Percentiles rank a stretch among this genome's conserved stretches.
phyloP scores from a whole-genome alignment of 2,888 invertebrate genomes.

The Hemithea aestivaria region DNA sequence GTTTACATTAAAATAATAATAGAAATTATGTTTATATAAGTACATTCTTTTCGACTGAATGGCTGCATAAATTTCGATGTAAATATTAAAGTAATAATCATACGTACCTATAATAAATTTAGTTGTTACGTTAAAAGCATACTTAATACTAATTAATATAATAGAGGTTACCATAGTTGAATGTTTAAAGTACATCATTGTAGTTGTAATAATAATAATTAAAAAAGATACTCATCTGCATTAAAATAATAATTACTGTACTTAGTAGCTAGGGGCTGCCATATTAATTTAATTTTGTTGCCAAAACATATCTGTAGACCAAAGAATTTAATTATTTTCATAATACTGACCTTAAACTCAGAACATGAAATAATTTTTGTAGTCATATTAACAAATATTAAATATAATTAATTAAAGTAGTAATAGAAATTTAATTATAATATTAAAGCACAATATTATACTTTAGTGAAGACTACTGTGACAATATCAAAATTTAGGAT shows the following conservation, averaged over 20 bases:
- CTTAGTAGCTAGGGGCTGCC: slow-evolving; percentile 10
- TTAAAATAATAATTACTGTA: slow-evolving; percentile 6
- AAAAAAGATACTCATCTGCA: not conserved
- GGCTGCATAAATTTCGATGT: slow-evolving; percentile 13
- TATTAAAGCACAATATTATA: slow-evolving; percentile 8
- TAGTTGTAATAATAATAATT: not conserved
- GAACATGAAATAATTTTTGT: no score
- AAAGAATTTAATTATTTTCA: no score
- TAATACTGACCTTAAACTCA: no score
- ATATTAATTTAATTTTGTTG: not conserved
- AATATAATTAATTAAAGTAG: no score
- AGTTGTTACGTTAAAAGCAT: not conserved
- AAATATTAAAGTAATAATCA: slow-evolving; percentile 14
- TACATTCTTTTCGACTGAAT: slow-evolving; percentile 14
- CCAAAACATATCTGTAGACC: no score
- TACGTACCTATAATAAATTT: not conserved
- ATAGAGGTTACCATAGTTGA: slow-evolving; percentile 16
- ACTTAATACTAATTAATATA: slow-evolving; percentile 2
- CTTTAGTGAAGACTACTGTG: slow-evolving; percentile 53
- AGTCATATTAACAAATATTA: no score
- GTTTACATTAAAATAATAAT: no score
- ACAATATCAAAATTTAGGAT: slow-evolving; percentile 52
- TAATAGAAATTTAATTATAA: not conserved
- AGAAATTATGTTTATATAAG: no score
- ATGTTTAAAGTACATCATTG: slow-evolving; percentile 1